Base-by-base conservation (phyloP, 2,113 vertebrate genomes). In the Chaetodon trifascialis region DNA sequence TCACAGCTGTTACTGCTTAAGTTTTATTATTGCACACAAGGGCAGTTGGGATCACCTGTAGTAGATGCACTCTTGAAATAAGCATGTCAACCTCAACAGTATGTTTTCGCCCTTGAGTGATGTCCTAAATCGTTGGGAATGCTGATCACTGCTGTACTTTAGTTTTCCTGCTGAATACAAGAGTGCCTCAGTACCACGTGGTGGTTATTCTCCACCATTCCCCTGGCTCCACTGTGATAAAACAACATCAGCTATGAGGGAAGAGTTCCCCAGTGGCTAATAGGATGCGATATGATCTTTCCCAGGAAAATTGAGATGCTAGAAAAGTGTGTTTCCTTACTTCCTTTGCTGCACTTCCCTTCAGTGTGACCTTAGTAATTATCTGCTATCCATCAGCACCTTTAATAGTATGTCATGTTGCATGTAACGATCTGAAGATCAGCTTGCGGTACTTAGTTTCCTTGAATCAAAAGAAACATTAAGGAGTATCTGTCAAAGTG, bases 381-480 rank as follows among this genome's bases (percentile, higher is more conserved):
- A 78, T 73, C 34, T 73, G 0, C 52, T 11, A 85, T 76, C 84
- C 63, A 90, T 86, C 82, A 69, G 42, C 47, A 69, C 80, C 56
- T 76, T 77, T 78, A 84, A 83, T 62, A 78, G 63, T 73, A 80
- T 83, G n/a, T 86, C 88, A 83, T 88, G 70, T 76, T 88, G 63
- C n/a, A 63, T 60, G 21, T 66, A 51, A 38, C 10, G 19, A 79
- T 84, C 72, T 65, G 67, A 67, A 79, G 80, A 90, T 91, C 73
- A 83, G 19, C 30, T 71, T 14, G 5, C 21, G 46, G 25, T 62
- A 15, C 40, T 23, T 60, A 11, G 56, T 83, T 86, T 75, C 60
- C 40, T 56, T 38, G 46, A 60, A 59, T 84, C 25, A 68, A 60
- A 55, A 8, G 9, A 25, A 79, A 34, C 25, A 58, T 40, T 23